Evolutionary conservation across 2,888 invertebrate genomes (phyloP).

Genomic region (Eilema caniola): DNA sequence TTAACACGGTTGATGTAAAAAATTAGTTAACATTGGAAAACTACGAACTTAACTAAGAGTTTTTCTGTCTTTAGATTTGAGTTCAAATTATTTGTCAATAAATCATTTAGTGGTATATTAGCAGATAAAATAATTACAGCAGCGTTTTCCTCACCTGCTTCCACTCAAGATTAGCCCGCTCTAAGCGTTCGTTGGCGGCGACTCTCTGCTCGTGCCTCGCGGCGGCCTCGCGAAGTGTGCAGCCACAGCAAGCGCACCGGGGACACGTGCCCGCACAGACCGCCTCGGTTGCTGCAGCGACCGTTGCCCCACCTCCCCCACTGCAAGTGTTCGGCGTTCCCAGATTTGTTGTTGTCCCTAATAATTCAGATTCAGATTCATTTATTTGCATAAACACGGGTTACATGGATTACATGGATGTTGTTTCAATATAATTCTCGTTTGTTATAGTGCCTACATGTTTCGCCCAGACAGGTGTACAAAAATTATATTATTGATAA

Average conservation of each 20-base stretch:
- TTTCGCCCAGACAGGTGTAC: too few relatives aligned
- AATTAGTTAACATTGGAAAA: too few relatives aligned
- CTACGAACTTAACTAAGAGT: too few relatives aligned
- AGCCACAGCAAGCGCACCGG: slow-evolving; percentile 77
- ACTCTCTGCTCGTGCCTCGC: slow-evolving; percentile 93
- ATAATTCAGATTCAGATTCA: too few relatives aligned
- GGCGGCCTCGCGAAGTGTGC: slow-evolving; percentile 91
- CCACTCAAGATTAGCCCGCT: slow-evolving; percentile 95
- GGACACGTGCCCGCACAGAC: slow-evolving; percentile 65
- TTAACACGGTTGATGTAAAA: neutral
- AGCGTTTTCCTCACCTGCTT: slow-evolving; percentile 83
- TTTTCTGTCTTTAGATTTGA: too few relatives aligned
- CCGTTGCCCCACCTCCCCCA: slow-evolving; percentile 7
- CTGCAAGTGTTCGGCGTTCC: slow-evolving; percentile 40
- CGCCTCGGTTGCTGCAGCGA: slow-evolving; percentile 31
- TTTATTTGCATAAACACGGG: too few relatives aligned
- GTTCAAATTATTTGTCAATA: too few relatives aligned
- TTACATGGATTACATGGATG: too few relatives aligned
- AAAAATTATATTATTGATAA: too few relatives aligned
- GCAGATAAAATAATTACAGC: neutral
- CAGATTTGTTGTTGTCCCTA: slow-evolving; percentile 38
- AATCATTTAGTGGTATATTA: too few relatives aligned
- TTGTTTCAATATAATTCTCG: too few relatives aligned
- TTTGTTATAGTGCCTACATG: too few relatives aligned
- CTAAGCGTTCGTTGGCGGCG: slow-evolving; percentile 92